Evolutionary conservation across 2,888 invertebrate genomes (phyloP), one percentile per base, ranked within the genome.

Genomic region (Leptinotarsa juncta): DNA sequence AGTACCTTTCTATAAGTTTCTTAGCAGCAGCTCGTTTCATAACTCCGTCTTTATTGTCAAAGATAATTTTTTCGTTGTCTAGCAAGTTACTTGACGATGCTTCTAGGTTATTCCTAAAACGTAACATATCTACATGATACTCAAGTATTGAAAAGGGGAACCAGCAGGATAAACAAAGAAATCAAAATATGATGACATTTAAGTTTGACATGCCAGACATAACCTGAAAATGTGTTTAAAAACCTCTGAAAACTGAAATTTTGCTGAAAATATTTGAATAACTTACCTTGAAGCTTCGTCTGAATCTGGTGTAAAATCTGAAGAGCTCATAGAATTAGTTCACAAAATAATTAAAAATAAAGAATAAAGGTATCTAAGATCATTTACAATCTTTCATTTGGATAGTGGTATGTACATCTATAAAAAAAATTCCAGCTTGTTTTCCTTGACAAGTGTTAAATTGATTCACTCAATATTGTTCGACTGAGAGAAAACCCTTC

Each of bases 1-100:
- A 97, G 88, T 97, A 97, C 84, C 95, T 92, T 88, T 97, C 96
- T 80, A 97, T 97, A 79, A 96, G 90, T 87, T 94, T 94, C 88
- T 93, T 95, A 57, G 96, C 96, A 65, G 93, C 93, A 74, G 93
- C 92, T 70, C 94, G 90, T 89, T 93, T 93, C 93, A 93, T 93
- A 83, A 91, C 92, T 90, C 91, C 91, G 80, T 90, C 90, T 81
- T 89, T 89, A 81, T 84, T 84, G 80, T 84, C 83, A 72, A 79
- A 76, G 73, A 79, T 81, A 69, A 81, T 76, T 53, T 78, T 72
- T 80, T 81, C 78, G 77, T 83, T 81, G 79, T 83, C 82, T 71
- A 78, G 75, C 48, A 75, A 79, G 70, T 74, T 82, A 82, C 85
- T 84, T 79, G 88, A 88, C 86, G 88, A 87, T 82, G 88, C 87